phyloP scores from a whole-genome alignment of 2,797 vertebrate species.

The Melanotaenia trifasciata region DNA sequence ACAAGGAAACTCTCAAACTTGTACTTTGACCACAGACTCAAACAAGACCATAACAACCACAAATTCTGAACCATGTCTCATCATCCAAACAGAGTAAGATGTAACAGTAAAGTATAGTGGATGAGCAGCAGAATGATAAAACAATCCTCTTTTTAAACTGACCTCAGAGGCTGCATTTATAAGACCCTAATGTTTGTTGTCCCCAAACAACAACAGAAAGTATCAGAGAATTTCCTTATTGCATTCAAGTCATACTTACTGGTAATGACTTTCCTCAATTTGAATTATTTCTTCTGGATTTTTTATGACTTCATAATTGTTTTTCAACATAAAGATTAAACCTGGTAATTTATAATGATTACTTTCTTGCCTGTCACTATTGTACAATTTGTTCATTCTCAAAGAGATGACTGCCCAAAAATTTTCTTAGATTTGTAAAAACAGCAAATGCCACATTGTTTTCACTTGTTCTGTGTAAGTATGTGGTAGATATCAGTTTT shows the following conservation, averaged over 20 bases:
- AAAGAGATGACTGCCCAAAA: constrained; percentile 3
- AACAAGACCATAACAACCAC: not conserved
- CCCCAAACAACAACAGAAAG: not conserved
- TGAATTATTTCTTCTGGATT: no score
- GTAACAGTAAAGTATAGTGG: not conserved
- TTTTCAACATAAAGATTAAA: not conserved
- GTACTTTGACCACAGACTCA: constrained; percentile 24
- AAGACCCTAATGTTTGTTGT: not conserved
- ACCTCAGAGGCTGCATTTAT: not conserved
- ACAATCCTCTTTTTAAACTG: not conserved
- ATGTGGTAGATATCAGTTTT: constrained; percentile 26
- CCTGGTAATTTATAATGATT: not conserved
- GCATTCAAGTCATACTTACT: not conserved
- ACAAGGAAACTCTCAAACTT: constrained; percentile 32
- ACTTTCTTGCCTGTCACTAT: not conserved
- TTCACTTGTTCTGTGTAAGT: constrained; percentile 22
- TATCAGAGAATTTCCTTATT: no score
- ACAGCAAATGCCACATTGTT: constrained; percentile 18
- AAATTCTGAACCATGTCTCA: not conserved
- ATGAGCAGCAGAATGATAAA: not conserved
- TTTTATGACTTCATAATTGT: not conserved
- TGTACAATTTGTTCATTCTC: constrained; percentile 7
- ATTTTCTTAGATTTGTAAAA: constrained; percentile 11
- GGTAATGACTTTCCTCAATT: not conserved
- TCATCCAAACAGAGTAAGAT: not conserved